Base-by-base conservation (phyloP, 2,888 invertebrate genomes). In the Torymus aiolomorphi region DNA sequence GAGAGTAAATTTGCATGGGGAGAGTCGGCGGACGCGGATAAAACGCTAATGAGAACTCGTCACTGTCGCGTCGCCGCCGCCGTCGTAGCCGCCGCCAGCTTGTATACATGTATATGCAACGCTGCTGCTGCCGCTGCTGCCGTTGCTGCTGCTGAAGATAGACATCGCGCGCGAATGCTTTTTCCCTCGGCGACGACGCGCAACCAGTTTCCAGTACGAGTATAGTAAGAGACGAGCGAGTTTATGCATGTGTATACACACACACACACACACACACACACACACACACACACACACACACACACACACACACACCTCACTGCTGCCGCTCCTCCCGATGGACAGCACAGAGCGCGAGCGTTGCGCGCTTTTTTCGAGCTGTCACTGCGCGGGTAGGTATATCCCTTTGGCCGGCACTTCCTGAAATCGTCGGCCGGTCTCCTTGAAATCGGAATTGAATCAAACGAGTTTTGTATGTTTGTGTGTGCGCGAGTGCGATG, bases 391-490 rank as follows among this genome's bases (percentile, higher is more conserved):
- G 8, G 8, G 42, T 42, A 42, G 42, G 42, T 42, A 42, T 42
- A 42, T 42, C 42, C 42, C 8, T 42, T 5, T 42, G 42, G 8
- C 0, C 14, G 16, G 24, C n/a, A 65, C 79, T 75, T 79, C 79
- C 79, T 71, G 71, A 79, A 79, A 79, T 71, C 75, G 16, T 62
- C 65, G 73, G n/a, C n/a, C 12, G 56, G 56, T 56, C 14, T 67
- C 49, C 76, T 71, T 57, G 51, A 71, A 76, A 51, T 71, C 49
- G 57, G 56, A 77, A 57, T 71, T 18, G 13, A 18, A 42, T 10
- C 51, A 20, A 56, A 66, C 57, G 59, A 59, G 31, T 57, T 20
- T 20, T n/a, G 63, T 31, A 10, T 42, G 8, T 42, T 1, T 20
- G 20, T 20, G 20, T 20, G 20, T 20, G 20, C 20, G 20, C 20